A percentile compares a stretch with the other conserved stretches of the same genome.
Conservation (phyloP, 2,888 invertebrate species). For the Cistogaster globosa region DNA sequence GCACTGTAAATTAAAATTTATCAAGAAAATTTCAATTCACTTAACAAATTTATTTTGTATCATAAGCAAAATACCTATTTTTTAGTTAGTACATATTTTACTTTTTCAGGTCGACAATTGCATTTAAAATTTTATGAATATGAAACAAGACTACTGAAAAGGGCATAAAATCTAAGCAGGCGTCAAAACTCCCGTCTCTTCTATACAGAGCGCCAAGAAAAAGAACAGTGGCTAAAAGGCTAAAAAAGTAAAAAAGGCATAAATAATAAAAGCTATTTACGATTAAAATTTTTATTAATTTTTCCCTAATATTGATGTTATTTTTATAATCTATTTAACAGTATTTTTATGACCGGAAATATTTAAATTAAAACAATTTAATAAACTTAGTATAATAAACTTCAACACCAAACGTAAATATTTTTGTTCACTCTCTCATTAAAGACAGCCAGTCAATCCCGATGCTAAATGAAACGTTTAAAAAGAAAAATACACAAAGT, state of each 20-base stretch:
- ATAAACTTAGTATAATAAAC: constrained; percentile 43
- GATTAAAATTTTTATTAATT: constrained; percentile 56
- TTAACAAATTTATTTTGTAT: too few species aligned
- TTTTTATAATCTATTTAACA: constrained; percentile 69
- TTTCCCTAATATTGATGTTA: constrained; percentile 61
- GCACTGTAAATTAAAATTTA: too few species aligned
- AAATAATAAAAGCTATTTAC: constrained; percentile 49
- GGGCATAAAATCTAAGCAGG: constrained; percentile 5
- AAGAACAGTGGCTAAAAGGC: neutral
- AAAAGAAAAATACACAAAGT: neutral
- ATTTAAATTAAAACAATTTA: constrained; percentile 65
- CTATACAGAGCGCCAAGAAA: neutral
- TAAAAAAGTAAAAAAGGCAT: neutral
- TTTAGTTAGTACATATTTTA: too few species aligned
- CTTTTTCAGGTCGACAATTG: too few species aligned
- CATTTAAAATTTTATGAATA: too few species aligned
- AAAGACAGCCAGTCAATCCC: too few species aligned
- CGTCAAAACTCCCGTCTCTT: constrained; percentile 6
- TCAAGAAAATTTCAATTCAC: too few species aligned
- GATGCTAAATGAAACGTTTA: neutral
- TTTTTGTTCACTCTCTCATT: neutral
- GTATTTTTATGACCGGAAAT: constrained; percentile 61
- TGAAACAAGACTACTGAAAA: neutral
- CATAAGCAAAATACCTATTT: too few species aligned
- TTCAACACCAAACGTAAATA: constrained; percentile 5